These are phyloP conservation scores for Xestia rhomboidea DNA, from an alignment of 2,888 invertebrate genomes.

Conservation along the genomic window DNA sequence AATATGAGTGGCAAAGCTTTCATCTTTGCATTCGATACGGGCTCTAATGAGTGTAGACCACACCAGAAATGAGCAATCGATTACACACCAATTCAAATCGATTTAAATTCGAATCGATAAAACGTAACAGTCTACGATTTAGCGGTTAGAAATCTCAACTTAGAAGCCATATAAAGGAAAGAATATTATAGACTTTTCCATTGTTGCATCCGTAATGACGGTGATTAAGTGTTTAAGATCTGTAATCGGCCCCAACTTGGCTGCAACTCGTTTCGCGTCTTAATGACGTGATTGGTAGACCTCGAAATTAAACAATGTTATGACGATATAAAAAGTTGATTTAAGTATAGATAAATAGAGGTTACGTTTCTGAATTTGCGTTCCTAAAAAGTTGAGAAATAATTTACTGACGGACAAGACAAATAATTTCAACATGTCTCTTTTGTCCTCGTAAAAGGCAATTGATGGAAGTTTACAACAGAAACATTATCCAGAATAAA, in stretches of 20 bases:
- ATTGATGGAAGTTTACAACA: constrained; percentile 47
- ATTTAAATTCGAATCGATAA: constrained; percentile 56
- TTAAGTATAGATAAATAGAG: constrained; percentile 47
- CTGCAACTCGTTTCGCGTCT: constrained; percentile 66
- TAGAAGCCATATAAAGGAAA: constrained; percentile 71
- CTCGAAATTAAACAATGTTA: constrained; percentile 53
- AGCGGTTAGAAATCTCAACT: constrained; percentile 78
- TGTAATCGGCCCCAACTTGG: constrained; percentile 61
- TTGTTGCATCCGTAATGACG: constrained; percentile 62
- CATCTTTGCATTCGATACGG: constrained; percentile 70
- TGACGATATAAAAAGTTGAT: constrained; percentile 46
- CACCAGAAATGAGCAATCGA: constrained; percentile 63
- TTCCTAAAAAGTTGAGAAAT: constrained; percentile 46
- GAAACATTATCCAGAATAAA: constrained; percentile 28
- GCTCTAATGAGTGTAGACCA: constrained; percentile 65
- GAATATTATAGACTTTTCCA: constrained; percentile 61
- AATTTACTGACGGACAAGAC: constrained; percentile 38
- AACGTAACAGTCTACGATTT: constrained; percentile 54
- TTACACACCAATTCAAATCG: constrained; percentile 58
- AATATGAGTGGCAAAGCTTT: constrained; percentile 72
- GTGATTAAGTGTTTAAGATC: constrained; percentile 63
- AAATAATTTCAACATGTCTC: constrained; percentile 48
- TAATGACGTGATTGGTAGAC: constrained; percentile 68
- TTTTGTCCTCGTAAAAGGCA: constrained; percentile 31
- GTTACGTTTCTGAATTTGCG: constrained; percentile 29